Base-by-base conservation (phyloP, 1,140 invertebrate species). In the Hylaeus anthracinus region DNA sequence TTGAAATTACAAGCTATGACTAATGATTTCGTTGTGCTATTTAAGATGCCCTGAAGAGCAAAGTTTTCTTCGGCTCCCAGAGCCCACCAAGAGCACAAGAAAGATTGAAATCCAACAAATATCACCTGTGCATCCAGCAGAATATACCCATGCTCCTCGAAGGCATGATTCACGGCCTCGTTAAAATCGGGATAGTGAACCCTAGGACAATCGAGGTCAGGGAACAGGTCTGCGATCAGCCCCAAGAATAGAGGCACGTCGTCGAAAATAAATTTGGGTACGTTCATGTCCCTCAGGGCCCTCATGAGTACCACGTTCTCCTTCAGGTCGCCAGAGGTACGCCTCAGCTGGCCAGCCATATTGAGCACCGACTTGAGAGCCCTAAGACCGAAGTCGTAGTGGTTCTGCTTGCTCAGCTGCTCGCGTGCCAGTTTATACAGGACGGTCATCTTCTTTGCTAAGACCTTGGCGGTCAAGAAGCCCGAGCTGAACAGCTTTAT, bases 371-470 rank as follows among this genome's bases (percentile, higher is more conserved):
- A 97, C 87, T 97, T 98, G 2, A 98, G 91, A 9, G 97, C 97
- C 75, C 98, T 94, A 71, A 98, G 91, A n/a, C 98, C 97, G 95
- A 98, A 99, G 90, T 99, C 98, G 91, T 99, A 99, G 92, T 99
- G 98, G 55, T 96, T 96, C 90, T 98, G 98, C 91, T 98, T 98
- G 6, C 97, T 98, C 55, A 99, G 93, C 90, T 98, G 97, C 87
- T 98, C 97, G 65, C 95, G 94, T 0, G 97, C 96, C 65, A 98
- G 92, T 88, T 96, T 96, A 91, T 98, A 98, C 5, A 98, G 90
- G 5, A 98, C 96, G 0, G 97, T 97, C 97, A 98, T 98, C 89
- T 99, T 99, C 90, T 98, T 98, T 0, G 98, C 97, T 56, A 98
- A 90, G 12, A 97, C 95, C 94, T 98, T 98, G 1, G 97, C 97